phyloP scores from a whole-genome alignment of 1,140 invertebrate genomes.

The Hydropsyche tenuis region DNA sequence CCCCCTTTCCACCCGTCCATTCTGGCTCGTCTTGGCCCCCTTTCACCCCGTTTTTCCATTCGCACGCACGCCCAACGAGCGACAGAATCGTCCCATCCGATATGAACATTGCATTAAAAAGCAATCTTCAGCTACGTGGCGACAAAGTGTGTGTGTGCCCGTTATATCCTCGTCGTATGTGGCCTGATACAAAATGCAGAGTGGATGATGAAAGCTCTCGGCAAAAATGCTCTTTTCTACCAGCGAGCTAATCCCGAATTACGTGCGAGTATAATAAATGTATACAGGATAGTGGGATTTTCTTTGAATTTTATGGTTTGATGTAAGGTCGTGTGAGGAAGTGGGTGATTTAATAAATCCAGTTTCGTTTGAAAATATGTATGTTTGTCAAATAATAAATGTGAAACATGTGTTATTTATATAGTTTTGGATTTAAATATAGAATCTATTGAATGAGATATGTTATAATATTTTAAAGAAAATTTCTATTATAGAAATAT shows the following conservation, averaged over 20 bases:
- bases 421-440: no score
- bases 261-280: neutral
- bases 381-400: no score
- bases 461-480: no score
- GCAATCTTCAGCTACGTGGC: slow-evolving; percentile 38
- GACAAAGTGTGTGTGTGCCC: slow-evolving; percentile 37
- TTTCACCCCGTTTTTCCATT: neutral
- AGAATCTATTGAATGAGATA: no score
- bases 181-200: neutral
- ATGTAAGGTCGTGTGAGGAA: no score
- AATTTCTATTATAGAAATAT: no score
- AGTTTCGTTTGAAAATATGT: no score
- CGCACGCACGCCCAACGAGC: neutral
- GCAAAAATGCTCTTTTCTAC: neutral
- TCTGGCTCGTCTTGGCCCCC: neutral
- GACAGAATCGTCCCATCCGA: slow-evolving; percentile 26
- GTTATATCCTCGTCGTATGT: no score
- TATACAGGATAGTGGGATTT: no score
- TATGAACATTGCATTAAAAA: slow-evolving; percentile 45
- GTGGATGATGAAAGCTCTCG: slow-evolving; percentile 1
- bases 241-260: neutral
- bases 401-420: no score
- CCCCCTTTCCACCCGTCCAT: neutral
- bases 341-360: no score
- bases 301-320: no score